Evolutionary conservation across 2,888 invertebrate species (phyloP).

Genomic region (Lucinisca nassula): DNA sequence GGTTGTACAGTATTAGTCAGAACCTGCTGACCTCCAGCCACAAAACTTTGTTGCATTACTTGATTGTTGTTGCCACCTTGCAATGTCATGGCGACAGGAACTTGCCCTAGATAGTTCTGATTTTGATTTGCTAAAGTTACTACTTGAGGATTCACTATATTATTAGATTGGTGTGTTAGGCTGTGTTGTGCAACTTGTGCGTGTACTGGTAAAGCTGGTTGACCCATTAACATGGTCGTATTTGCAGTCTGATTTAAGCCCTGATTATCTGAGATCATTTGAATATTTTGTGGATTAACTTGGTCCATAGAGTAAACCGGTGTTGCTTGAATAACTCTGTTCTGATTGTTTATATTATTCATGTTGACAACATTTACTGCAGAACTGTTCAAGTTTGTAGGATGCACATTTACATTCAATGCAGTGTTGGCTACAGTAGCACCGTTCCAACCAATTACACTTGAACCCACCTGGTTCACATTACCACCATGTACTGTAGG

Average conservation of each 20-base stretch:
- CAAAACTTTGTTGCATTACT: background rate
- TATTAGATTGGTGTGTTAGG: constrained; percentile 27
- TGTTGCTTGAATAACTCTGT: background rate
- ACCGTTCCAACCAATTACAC: background rate
- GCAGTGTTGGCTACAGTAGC: background rate
- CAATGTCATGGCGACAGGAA: background rate
- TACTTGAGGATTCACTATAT: background rate
- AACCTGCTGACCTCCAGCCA: background rate
- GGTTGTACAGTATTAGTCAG: background rate
- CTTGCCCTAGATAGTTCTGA: background rate
- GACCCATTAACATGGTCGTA: background rate
- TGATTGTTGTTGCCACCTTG: background rate
- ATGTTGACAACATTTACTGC: background rate
- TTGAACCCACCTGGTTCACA: background rate
- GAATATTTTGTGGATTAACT: background rate
- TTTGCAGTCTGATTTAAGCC: background rate
- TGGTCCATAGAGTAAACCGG: background rate
- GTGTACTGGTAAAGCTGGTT: background rate
- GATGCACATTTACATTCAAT: background rate
- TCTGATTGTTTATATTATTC: background rate
- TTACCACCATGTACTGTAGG: background rate
- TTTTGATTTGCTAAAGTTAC: background rate
- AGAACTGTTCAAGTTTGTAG: background rate
- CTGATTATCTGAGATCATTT: constrained; percentile 8
- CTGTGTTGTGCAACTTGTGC: background rate